Percentiles rank a stretch among this genome's conserved stretches.
These are phyloP conservation scores for Podargus strigoides DNA, from an alignment of 2,797 vertebrate species.

Conservation along the genomic window DNA sequence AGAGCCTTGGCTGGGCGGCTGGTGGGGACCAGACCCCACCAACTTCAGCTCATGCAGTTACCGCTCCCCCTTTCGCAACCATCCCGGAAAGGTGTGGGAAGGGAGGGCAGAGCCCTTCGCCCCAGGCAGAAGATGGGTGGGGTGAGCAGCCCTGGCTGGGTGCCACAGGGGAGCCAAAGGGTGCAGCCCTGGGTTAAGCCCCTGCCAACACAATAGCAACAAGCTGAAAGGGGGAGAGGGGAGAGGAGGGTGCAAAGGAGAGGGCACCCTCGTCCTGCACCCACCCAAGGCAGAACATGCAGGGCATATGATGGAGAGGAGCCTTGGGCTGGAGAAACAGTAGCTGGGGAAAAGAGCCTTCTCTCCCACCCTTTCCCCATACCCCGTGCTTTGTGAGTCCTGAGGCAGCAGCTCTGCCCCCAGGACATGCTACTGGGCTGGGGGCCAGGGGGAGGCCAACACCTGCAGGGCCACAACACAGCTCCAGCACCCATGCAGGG, in stretches of 20 bases:
- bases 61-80: no score
- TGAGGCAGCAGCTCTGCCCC: not conserved
- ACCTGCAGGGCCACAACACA: rapidly evolving
- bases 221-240: rapidly evolving
- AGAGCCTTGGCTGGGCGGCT: no score
- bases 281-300: no score
- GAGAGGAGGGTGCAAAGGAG: not conserved
- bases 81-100: rapidly evolving
- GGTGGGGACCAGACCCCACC: no score
- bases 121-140: not conserved
- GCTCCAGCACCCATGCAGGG: not conserved
- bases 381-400: not conserved
- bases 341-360: not conserved
- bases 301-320: no score
- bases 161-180: not conserved
- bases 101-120: not conserved
- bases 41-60: rapidly evolving
- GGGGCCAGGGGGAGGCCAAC: rapidly evolving
- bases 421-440: rapidly evolving
- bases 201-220: rapidly evolving
- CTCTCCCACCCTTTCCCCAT: not conserved
- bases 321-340: not conserved
- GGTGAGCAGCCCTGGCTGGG: rapidly evolving
- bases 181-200: not conserved
- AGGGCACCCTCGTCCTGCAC: no score